Percentiles rank a stretch among this genome's conserved stretches.
phyloP scores from a whole-genome alignment of 2,888 invertebrate genomes.

The Cordilura impudica region DNA sequence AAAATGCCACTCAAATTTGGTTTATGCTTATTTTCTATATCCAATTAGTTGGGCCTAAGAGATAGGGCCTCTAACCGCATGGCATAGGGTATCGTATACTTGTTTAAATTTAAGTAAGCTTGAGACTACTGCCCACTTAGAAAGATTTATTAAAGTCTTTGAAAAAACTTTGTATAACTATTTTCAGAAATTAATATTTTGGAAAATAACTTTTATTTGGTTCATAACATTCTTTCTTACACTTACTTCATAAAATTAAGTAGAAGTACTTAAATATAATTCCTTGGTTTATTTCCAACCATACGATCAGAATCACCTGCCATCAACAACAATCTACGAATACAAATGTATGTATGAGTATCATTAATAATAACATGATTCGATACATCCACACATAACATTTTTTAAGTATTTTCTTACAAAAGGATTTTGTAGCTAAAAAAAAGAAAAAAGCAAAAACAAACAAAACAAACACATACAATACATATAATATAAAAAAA shows the following conservation, averaged over 20 bases:
- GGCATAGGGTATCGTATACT: no score
- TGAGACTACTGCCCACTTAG: no score
- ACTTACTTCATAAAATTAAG: neutral
- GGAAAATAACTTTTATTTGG: no score
- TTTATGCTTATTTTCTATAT: no score
- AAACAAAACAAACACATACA: neutral
- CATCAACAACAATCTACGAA: constrained; percentile 4
- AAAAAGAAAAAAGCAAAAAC: neutral
- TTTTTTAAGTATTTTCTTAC: constrained; percentile 13
- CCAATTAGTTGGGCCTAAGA: no score
- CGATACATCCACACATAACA: neutral
- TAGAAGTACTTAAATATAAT: neutral
- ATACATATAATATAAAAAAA: no score
- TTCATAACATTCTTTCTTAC: neutral
- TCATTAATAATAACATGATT: neutral
- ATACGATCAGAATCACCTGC: constrained; percentile 23
- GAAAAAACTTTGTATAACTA: no score
- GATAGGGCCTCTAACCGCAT: no score
- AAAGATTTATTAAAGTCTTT: no score
- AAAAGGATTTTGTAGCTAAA: constrained; percentile 17
- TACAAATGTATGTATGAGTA: neutral
- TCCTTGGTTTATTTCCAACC: constrained; percentile 12
- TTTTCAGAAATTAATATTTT: no score
- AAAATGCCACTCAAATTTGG: no score
- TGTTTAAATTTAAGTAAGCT: no score